These are phyloP conservation scores for Scelioninae gen. 1 DNA, from an alignment of 2,888 invertebrate genomes.

Conservation along the genomic window DNA sequence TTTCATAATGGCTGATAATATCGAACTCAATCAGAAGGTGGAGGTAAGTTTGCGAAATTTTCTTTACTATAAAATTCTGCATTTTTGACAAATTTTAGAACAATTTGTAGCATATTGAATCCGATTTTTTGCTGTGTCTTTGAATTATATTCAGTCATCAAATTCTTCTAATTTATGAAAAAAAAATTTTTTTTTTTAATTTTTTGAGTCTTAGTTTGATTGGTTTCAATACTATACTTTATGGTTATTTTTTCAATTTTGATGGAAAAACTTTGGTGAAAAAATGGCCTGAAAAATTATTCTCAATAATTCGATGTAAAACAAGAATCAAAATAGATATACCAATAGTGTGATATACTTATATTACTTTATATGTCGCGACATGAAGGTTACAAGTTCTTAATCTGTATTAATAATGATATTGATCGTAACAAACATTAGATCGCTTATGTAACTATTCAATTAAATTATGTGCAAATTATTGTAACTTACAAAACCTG, in stretches of 20 bases:
- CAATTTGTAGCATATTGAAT: too few species aligned
- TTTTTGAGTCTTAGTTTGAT: too few species aligned
- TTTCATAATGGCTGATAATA: constrained; percentile 53
- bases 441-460: constrained; percentile 62
- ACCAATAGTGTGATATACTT: constrained; percentile 1
- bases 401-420: constrained; percentile 57
- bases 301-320: neutral
- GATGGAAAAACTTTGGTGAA: too few species aligned
- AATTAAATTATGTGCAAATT: constrained; percentile 64
- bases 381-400: constrained; percentile 53
- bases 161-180: too few species aligned
- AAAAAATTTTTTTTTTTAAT: too few species aligned
- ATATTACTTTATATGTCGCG: constrained; percentile 42
- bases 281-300: neutral
- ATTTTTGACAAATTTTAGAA: too few species aligned
- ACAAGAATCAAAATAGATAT: neutral
- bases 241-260: too few species aligned
- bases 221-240: too few species aligned
- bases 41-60: constrained; percentile 26
- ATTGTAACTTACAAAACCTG: constrained; percentile 54
- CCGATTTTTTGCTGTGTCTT: too few species aligned
- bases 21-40: constrained; percentile 43
- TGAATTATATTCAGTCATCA: too few species aligned
- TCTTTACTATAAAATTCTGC: neutral
- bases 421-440: constrained; percentile 48